phyloP scores from a whole-genome alignment of 2,797 vertebrate species.

The Coccyzus lansbergi region DNA sequence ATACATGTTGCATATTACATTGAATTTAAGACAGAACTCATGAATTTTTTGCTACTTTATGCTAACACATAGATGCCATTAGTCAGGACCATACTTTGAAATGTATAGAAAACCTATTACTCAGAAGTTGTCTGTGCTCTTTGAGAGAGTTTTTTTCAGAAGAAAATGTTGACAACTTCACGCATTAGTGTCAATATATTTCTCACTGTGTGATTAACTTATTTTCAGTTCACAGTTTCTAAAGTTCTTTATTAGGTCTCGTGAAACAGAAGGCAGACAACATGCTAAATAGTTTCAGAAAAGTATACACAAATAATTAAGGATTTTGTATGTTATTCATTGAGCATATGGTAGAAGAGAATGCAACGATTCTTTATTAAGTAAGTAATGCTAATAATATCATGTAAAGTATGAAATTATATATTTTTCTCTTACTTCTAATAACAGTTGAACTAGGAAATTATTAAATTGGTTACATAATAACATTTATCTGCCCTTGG shows the following conservation, averaged over 20 bases:
- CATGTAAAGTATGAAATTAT: not conserved
- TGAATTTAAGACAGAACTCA: not conserved
- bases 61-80: not conserved
- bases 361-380: not conserved
- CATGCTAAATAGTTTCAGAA: not conserved
- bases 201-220: not conserved
- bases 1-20: not conserved
- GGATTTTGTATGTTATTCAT: not conserved
- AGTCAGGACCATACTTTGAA: not conserved
- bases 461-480: not conserved
- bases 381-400: not conserved
- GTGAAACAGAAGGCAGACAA: not conserved
- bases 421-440: not conserved
- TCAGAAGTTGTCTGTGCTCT: not conserved
- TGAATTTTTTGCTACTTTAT: not conserved
- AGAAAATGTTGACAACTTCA: not conserved
- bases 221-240: not conserved
- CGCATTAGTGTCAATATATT: not conserved
- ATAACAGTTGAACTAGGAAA: not conserved
- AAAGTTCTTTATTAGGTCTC: not conserved
- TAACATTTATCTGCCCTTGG: not conserved
- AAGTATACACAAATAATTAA: not conserved
- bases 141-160: not conserved
- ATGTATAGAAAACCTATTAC: not conserved
- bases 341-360: not conserved